Base-by-base conservation (phyloP, 1,140 invertebrate species). In the Micrasema minimum region DNA sequence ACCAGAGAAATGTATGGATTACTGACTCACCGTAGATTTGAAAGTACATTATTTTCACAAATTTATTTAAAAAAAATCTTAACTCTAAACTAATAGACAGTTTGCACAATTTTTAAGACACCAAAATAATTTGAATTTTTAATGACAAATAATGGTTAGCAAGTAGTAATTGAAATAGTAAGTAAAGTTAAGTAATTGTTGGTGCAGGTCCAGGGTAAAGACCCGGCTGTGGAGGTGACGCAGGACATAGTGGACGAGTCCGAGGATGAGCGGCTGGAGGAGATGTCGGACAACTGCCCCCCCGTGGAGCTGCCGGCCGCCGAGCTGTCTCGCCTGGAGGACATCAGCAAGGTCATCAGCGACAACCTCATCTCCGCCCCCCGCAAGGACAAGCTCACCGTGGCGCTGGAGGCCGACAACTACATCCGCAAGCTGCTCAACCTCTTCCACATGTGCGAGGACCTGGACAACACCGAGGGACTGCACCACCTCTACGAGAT, bases 161-260 rank as follows among this genome's bases (percentile, higher is more conserved):
- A n/a, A n/a, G n/a, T n/a, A n/a, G n/a, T n/a, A n/a, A n/a, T n/a
- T n/a, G n/a, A n/a, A n/a, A n/a, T n/a, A n/a, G n/a, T n/a, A n/a
- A n/a, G n/a, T n/a, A n/a, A n/a, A n/a, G n/a, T n/a, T n/a, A n/a
- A n/a, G n/a, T n/a, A n/a, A n/a, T n/a, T n/a, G n/a, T n/a, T n/a
- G n/a, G n/a, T n/a, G n/a, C 77, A 93, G 91, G 95, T 98, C 2
- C 97, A 99, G 88, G 97, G 97, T 2, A 98, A 98, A 83, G 97
- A 99, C 87, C 97, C 96, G 9, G 97, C 95, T 45, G 96, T 98
- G 23, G 96, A 98, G 81, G 96, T 99, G 59, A 98, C 96, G 16
- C 96, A 99, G 84, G 97, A 99, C 76, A 94, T 97, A 76, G 94
- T 98, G 0, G 96, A 98, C 81, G 97, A 99, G 80, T 96, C 95